phyloP scores from a whole-genome alignment of 2,113 vertebrate species.

The Tyrannus savana region DNA sequence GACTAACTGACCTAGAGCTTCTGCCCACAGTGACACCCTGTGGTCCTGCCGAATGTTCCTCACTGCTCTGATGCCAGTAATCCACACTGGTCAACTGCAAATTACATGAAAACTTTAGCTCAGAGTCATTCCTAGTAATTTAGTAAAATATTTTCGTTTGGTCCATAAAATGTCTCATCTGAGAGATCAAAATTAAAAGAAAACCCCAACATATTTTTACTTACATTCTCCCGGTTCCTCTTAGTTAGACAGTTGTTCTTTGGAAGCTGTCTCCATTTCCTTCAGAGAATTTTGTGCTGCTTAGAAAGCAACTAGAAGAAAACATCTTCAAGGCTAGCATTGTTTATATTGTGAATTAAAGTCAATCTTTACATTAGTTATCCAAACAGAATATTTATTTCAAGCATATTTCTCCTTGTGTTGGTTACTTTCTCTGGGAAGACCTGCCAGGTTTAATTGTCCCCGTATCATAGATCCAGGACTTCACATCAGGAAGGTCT shows the following conservation, averaged over 20 bases:
- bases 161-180: neutral
- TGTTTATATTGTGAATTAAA: neutral
- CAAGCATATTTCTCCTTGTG: neutral
- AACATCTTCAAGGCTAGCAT: neutral
- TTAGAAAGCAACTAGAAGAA: neutral
- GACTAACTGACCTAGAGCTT: neutral
- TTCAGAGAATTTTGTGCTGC: neutral
- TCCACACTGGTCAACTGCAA: neutral
- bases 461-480: neutral
- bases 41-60: neutral
- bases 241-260: neutral
- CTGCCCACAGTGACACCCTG: neutral
- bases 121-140: neutral
- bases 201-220: neutral
- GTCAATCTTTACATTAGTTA: neutral
- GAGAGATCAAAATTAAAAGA: neutral
- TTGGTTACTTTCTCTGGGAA: neutral
- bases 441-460: neutral
- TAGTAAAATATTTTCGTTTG: neutral
- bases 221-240: neutral
- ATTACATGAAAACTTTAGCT: neutral
- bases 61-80: neutral
- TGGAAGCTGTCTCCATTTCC: neutral
- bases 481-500: neutral
- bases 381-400: neutral